Percentiles rank a stretch among this genome's conserved stretches.
Evolutionary conservation across 1,140 invertebrate species (phyloP).

Genomic region (Oscheius sp.): DNA sequence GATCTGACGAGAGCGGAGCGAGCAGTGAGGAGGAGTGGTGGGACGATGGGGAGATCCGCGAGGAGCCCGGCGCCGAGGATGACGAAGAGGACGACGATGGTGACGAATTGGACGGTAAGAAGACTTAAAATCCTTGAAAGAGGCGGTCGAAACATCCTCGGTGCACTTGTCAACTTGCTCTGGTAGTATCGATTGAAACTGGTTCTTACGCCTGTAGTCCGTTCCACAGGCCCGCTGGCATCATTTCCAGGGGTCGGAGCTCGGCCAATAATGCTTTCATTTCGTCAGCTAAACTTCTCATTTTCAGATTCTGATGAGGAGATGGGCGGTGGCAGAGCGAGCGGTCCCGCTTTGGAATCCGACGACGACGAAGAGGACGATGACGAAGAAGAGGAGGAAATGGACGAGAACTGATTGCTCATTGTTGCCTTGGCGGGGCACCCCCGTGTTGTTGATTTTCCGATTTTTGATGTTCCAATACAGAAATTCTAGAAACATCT

Average conservation of each 20-base stretch:
- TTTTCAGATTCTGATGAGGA: neutral
- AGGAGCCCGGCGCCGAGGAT: neutral
- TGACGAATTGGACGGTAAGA: neutral
- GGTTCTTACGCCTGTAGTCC: neutral
- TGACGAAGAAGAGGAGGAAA: neutral
- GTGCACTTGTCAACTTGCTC: neutral
- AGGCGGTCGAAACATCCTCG: neutral
- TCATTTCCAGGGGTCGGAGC: neutral
- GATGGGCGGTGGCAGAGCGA: neutral
- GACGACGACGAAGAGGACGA: neutral
- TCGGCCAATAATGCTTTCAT: neutral
- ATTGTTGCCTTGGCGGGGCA: neutral
- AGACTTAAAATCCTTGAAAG: neutral
- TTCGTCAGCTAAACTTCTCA: neutral
- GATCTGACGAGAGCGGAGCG: neutral
- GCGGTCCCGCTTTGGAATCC: neutral
- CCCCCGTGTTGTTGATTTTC: conserved; percentile 7
- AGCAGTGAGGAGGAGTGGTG: conserved; percentile 2
- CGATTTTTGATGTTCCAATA: too few species aligned
- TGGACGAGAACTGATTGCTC: neutral
- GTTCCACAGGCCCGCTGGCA: neutral
- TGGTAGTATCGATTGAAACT: neutral
- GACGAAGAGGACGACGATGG: neutral
- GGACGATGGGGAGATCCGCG: neutral
- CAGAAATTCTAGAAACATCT: too few species aligned